Percentiles rank a stretch among this genome's conserved stretches.
Evolutionary conservation across 2,888 invertebrate species (phyloP).

Genomic region (Amiota minor): DNA sequence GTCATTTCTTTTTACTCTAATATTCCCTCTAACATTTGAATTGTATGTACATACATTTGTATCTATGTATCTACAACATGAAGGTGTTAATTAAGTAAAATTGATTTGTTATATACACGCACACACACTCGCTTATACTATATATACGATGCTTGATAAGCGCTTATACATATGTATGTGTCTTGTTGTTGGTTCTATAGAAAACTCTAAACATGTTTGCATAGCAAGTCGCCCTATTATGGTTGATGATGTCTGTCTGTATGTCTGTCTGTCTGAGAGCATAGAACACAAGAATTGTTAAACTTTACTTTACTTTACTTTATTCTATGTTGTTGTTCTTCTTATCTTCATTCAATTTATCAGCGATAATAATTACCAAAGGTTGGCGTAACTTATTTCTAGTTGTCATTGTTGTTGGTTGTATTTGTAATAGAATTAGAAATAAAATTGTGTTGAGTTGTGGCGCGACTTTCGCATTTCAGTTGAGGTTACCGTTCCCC

Average conservation of each 20-base stretch:
- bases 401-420: not conserved
- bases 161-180: not conserved
- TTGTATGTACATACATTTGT: slow-evolving; percentile 1
- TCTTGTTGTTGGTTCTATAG: not conserved
- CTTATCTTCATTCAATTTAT: slow-evolving; percentile 26
- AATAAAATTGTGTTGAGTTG: too few species aligned
- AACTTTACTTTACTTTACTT: too few species aligned
- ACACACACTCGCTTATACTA: not conserved
- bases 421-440: not conserved
- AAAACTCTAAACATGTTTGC: not conserved
- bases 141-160: slow-evolving; percentile 4
- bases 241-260: too few species aligned
- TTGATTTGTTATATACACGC: slow-evolving; percentile 24
- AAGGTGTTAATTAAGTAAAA: slow-evolving; percentile 28
- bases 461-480: not conserved
- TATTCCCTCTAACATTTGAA: not conserved
- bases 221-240: not conserved
- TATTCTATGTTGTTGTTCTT: not conserved
- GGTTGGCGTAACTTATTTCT: not conserved
- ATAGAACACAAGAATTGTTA: too few species aligned
- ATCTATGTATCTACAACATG: slow-evolving; percentile 12
- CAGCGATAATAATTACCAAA: slow-evolving; percentile 24
- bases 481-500: not conserved
- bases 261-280: too few species aligned
- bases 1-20: not conserved